A percentile compares a stretch with the other conserved stretches of the same genome.
Conservation (phyloP, 2,113 vertebrate species). For the Sylvietta virens region DNA sequence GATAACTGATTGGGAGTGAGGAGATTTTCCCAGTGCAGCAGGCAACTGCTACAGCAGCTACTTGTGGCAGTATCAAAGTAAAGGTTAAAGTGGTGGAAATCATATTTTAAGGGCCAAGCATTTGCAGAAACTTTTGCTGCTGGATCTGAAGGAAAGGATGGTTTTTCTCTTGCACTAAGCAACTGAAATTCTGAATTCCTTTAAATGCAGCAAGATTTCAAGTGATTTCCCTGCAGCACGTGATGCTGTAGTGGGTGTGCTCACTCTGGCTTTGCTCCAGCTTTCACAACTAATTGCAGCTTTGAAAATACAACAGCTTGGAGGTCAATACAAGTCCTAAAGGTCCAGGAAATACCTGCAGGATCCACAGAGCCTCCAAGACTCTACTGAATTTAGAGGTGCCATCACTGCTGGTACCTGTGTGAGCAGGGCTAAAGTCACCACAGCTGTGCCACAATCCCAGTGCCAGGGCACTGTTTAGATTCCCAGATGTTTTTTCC, state of each 20-base stretch:
- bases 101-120: background rate
- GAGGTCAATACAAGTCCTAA: background rate
- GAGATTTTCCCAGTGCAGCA: background rate
- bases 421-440: background rate
- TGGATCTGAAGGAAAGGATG: background rate
- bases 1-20: background rate
- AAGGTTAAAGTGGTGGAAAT: background rate
- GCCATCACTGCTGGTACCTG: background rate
- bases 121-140: background rate
- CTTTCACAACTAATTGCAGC: background rate
- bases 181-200: background rate
- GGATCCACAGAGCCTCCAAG: fast-evolving
- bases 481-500: background rate
- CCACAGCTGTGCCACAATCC: background rate
- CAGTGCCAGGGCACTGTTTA: background rate
- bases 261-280: background rate
- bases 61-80: background rate
- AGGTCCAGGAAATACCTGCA: background rate
- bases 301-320: background rate
- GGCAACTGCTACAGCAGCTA: background rate
- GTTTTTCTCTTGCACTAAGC: background rate
- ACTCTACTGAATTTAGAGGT: background rate
- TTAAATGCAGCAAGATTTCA: background rate
- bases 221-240: background rate
- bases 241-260: background rate